Evolutionary conservation across 2,888 invertebrate genomes (phyloP), one percentile per base, ranked within the genome.

Genomic region (Dasypogon diadema): DNA sequence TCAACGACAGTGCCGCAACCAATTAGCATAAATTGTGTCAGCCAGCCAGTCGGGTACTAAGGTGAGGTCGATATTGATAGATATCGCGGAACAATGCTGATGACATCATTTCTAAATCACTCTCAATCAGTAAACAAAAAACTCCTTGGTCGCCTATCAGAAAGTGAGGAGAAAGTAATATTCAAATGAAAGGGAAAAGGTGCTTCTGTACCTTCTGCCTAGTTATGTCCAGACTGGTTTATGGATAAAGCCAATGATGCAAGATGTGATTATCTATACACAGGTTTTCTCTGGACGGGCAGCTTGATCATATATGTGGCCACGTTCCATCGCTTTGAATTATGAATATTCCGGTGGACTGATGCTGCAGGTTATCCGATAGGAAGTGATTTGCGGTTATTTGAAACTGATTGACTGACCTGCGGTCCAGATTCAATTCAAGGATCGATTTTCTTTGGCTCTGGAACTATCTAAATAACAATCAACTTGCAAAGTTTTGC

Each of bases 1-100:
- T 42, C 51, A 51, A 22, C 30, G 26, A 51, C 54, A 63, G 21
- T 51, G 2, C 42, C 21, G 16, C 10, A 12, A 12, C 37, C 56
- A 73, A 73, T 73, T 73, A 56, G 42, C 73, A 73, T 73, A 73
- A 73, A 73, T 73, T 73, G 73, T 73, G 73, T 56, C 73, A 73
- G 4, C 37, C 37, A 5, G 42, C 63, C 22, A 6, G 12, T 37
- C 42, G 12, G 21, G 1, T 21, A n/a, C 42, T 63, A 18, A 42
- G 46, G 63, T 37, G 42, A 63, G 42, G 24, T 42, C 21, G 24
- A 42, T 12, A 42, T 42, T 8, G 42, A 1, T 42, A 42, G 12
- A 42, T 42, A 42, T 12, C 42, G n/a, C 42, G 12, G 2, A 42
- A 42, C 42, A 42, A 42, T 21, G 21, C 1, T 8, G 18, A 46